phyloP scores from a whole-genome alignment of 2,888 invertebrate species.

The Lycocerus yunnanus region DNA sequence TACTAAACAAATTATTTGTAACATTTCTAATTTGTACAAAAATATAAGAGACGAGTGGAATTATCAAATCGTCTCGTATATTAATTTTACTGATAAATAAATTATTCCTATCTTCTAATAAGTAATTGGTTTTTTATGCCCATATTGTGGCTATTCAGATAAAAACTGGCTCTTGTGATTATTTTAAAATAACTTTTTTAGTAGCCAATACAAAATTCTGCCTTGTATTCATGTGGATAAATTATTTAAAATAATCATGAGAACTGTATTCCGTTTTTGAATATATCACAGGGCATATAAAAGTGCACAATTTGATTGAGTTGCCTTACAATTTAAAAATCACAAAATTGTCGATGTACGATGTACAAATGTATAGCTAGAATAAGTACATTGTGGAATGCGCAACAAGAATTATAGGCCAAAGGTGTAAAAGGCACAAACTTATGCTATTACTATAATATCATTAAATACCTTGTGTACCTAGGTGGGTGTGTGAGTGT shows the following conservation, averaged over 20 bases:
- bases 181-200: background rate
- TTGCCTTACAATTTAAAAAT: conserved; percentile 5
- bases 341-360: conserved; percentile 3
- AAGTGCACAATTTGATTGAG: background rate
- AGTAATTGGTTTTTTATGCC: background rate
- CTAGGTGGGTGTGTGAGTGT: conserved; percentile 9
- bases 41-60: background rate
- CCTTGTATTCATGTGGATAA: background rate
- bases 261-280: background rate
- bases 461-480: conserved; percentile 23
- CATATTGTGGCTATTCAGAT: background rate
- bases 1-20: background rate
- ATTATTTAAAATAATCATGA: background rate
- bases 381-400: conserved; percentile 13
- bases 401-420: conserved; percentile 24
- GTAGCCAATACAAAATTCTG: background rate
- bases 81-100: background rate
- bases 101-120: background rate
- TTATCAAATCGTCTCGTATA: background rate
- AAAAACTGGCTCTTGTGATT: background rate
- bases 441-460: conserved; percentile 39
- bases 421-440: conserved; percentile 42
- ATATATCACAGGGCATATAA: background rate
- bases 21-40: background rate
- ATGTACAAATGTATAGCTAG: background rate